These are phyloP conservation scores for Orthosia gracilis DNA, from an alignment of 2,888 invertebrate genomes.

Conservation along the genomic window DNA sequence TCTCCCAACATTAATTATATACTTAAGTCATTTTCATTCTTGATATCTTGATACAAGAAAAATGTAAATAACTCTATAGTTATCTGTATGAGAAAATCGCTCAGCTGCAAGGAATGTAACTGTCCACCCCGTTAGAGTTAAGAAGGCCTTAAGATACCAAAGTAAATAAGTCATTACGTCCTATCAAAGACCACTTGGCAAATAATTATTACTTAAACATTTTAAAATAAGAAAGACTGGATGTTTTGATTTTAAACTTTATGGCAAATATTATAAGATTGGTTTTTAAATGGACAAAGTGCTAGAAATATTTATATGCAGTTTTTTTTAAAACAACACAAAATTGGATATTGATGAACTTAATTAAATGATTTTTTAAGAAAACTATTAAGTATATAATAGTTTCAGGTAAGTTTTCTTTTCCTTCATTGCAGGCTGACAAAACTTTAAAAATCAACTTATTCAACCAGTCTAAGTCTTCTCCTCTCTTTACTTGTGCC, in stretches of 20 bases:
- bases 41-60: not conserved
- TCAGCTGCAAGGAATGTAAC: constrained; percentile 45
- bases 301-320: not conserved
- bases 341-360: too few species aligned
- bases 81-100: constrained; percentile 45
- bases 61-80: not conserved
- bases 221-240: not conserved
- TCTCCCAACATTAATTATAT: not conserved
- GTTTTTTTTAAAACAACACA: too few species aligned
- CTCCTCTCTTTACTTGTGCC: too few species aligned
- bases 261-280: fast-evolving
- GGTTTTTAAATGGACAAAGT: constrained; percentile 6
- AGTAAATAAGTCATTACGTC: constrained; percentile 45
- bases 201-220: constrained; percentile 2
- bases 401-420: too few species aligned
- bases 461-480: too few species aligned
- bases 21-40: not conserved
- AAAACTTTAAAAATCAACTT: too few species aligned
- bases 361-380: too few species aligned
- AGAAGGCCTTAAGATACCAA: constrained; percentile 45
- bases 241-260: constrained; percentile 10
- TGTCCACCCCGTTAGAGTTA: constrained; percentile 44
- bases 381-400: too few species aligned
- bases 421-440: too few species aligned
- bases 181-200: constrained; percentile 8